Conservation (phyloP, 2,797 vertebrate species). For the Salarias fasciatus region DNA sequence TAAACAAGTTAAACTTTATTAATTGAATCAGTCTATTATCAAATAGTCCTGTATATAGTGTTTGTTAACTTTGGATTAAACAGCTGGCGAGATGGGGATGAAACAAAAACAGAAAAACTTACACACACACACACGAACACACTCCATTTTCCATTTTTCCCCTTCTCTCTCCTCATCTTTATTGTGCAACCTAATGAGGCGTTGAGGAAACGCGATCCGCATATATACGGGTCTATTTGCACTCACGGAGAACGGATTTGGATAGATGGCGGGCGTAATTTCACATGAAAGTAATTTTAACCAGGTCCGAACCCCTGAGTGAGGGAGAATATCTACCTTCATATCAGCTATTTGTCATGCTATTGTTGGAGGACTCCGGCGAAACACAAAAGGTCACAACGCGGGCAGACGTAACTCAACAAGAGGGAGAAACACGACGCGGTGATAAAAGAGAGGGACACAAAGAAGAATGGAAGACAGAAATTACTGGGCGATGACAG, state of each 20-base stretch:
- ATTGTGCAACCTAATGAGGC: constrained; percentile 69
- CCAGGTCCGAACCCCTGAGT: constrained; percentile 66
- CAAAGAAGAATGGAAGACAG: background rate
- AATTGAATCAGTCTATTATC: background rate
- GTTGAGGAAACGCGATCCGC: constrained; percentile 48
- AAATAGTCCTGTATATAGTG: background rate
- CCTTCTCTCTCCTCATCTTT: constrained; percentile 28
- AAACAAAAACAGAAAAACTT: constrained; percentile 19
- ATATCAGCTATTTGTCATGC: constrained; percentile 75
- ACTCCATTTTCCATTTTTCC: constrained; percentile 18
- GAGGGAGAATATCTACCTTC: constrained; percentile 59
- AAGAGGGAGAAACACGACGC: constrained; percentile 49
- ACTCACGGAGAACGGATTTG: constrained; percentile 65
- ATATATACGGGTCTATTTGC: constrained; percentile 71
- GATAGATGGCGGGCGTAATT: constrained; percentile 76
- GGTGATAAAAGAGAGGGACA: constrained; percentile 18
- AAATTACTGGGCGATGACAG: background rate
- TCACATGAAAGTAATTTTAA: constrained; percentile 79
- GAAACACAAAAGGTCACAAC: constrained; percentile 75
- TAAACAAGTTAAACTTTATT: no score
- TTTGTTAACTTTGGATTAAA: constrained; percentile 10
- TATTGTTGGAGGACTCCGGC: constrained; percentile 68
- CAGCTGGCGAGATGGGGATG: constrained; percentile 17
- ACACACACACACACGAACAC: constrained; percentile 4
- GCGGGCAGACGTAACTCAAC: constrained; percentile 70